Evolutionary conservation across 2,113 vertebrate genomes (phyloP).

Genomic region (Burhinus bistriatus): DNA sequence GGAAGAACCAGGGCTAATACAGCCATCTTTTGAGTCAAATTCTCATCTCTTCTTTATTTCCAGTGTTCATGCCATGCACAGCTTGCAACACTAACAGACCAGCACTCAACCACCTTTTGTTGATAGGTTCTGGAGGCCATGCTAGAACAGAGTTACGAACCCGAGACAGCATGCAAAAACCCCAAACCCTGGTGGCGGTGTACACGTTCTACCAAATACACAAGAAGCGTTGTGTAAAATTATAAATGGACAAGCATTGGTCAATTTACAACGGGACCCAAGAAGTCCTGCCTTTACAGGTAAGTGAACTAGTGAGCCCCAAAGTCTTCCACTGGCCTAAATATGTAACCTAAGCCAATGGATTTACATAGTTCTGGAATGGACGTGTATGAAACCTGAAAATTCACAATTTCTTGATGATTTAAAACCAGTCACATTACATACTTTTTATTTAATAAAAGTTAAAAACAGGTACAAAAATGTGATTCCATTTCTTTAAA

Average conservation of each 20-base stretch:
- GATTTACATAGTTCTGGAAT: background rate
- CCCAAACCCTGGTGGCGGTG: background rate
- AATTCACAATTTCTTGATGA: background rate
- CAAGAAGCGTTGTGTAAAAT: fast-evolving
- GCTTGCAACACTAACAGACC: background rate
- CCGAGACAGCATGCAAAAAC: background rate
- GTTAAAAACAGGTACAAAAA: constrained; percentile 63
- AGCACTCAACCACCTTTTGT: background rate
- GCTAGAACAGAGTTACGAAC: background rate
- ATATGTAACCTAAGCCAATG: background rate
- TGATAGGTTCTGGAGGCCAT: background rate
- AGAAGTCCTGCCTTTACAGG: background rate
- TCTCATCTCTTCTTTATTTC: background rate
- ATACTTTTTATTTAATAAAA: constrained; percentile 63
- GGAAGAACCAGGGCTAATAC: background rate
- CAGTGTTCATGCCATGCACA: background rate
- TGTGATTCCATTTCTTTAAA: constrained; percentile 54
- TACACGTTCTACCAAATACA: background rate
- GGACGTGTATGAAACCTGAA: background rate
- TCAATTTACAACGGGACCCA: background rate
- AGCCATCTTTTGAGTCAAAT: background rate
- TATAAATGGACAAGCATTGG: background rate
- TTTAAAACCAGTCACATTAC: constrained; percentile 44
- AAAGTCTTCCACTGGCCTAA: background rate
- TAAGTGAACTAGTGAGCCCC: background rate